Conservation (phyloP, 2,797 vertebrate genomes). For the Dromococcyx pavoninus region DNA sequence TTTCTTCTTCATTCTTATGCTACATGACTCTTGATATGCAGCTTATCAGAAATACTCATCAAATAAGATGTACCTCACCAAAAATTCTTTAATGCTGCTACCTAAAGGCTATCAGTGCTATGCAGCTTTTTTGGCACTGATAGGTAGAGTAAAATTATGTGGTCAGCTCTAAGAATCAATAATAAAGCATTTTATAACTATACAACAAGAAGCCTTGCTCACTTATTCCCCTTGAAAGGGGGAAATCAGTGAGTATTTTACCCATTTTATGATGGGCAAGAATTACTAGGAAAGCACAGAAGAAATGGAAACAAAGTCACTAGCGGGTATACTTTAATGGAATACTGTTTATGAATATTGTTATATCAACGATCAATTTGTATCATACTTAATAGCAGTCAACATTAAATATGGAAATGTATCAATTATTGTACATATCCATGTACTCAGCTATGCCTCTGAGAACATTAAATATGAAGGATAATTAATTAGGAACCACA, state of each 20-base stretch:
- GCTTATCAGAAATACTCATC: background rate
- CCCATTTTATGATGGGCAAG: background rate
- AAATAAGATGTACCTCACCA: background rate
- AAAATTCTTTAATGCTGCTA: background rate
- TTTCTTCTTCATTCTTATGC: background rate
- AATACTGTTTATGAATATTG: background rate
- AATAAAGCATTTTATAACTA: background rate
- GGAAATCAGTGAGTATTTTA: background rate
- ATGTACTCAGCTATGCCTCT: background rate
- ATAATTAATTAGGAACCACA: background rate
- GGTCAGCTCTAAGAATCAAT: background rate
- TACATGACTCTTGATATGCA: background rate
- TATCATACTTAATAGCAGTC: background rate
- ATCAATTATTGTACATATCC: background rate
- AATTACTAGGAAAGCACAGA: background rate
- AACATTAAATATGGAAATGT: background rate
- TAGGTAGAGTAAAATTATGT: background rate
- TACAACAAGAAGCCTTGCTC: background rate
- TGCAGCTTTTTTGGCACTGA: background rate
- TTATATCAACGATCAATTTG: background rate
- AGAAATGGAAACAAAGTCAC: background rate
- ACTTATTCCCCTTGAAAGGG: background rate
- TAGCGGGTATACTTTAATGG: background rate
- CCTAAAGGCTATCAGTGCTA: background rate
- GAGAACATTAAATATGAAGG: background rate